Conservation (phyloP, 2,113 vertebrate genomes). For the Butastur rufipennis region DNA sequence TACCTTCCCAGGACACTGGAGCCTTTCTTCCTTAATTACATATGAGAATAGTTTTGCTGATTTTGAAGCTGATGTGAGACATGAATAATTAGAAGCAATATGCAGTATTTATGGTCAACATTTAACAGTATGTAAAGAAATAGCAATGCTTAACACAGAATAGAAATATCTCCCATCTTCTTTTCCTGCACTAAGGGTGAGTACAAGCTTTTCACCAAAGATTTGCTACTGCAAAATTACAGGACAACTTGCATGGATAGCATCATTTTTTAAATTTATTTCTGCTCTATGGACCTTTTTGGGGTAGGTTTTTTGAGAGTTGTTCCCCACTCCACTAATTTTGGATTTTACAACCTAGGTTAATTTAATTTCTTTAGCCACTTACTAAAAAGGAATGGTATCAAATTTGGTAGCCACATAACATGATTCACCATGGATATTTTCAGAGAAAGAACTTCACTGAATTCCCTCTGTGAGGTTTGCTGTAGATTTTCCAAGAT, state of each 20-base stretch:
- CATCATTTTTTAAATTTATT: not conserved
- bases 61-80: not conserved
- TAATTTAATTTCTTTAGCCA: not conserved
- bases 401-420: not conserved
- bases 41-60: not conserved
- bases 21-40: not conserved
- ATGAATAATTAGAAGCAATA: not conserved
- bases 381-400: not conserved
- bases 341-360: not conserved
- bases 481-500: not conserved
- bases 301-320: not conserved
- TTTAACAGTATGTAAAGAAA: not conserved
- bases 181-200: not conserved
- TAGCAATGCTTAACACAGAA: rapidly evolving
- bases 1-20: not conserved
- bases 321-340: not conserved
- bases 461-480: not conserved
- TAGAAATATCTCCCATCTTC: not conserved
- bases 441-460: not conserved
- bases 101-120: not conserved
- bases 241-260: not conserved
- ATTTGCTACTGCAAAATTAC: not conserved
- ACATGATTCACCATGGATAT: not conserved
- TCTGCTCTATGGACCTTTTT: not conserved
- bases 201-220: not conserved